A percentile compares a stretch with the other conserved stretches of the same genome.
Conservation (phyloP, 2,888 invertebrate genomes). For the Lasioglossum figueresi region DNA sequence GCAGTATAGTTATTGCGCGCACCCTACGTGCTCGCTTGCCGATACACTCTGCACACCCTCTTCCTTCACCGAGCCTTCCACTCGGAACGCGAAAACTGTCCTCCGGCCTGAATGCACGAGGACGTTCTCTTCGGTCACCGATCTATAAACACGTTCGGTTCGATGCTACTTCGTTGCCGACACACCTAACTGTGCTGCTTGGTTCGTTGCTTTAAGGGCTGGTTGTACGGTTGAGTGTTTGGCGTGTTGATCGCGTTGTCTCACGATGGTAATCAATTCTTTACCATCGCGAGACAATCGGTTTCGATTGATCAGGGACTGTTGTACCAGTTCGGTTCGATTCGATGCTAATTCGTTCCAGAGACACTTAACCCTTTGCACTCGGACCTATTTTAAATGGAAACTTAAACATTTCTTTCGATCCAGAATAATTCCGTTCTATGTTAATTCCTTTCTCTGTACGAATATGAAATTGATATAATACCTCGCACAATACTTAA, state of each 20-base stretch:
- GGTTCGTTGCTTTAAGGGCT: background rate
- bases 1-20: constrained; percentile 53
- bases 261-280: too few species aligned
- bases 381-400: too few species aligned
- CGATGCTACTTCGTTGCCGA: background rate
- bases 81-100: constrained; percentile 13
- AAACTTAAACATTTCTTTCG: too few species aligned
- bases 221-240: background rate
- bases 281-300: too few species aligned
- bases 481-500: too few species aligned
- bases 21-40: constrained; percentile 6
- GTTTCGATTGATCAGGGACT: too few species aligned
- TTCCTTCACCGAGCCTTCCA: background rate
- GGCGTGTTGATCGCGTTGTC: too few species aligned
- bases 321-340: background rate
- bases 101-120: background rate
- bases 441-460: too few species aligned
- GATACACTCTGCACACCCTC: background rate
- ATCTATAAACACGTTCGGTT: background rate
- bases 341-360: background rate
- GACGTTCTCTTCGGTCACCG: background rate
- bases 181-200: background rate
- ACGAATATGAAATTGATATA: too few species aligned
- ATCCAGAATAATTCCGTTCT: too few species aligned
- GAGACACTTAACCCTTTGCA: background rate